Percentiles rank a stretch among this genome's conserved stretches.
Conservation (phyloP, 2,797 vertebrate species). For the Sciurus carolinensis region DNA sequence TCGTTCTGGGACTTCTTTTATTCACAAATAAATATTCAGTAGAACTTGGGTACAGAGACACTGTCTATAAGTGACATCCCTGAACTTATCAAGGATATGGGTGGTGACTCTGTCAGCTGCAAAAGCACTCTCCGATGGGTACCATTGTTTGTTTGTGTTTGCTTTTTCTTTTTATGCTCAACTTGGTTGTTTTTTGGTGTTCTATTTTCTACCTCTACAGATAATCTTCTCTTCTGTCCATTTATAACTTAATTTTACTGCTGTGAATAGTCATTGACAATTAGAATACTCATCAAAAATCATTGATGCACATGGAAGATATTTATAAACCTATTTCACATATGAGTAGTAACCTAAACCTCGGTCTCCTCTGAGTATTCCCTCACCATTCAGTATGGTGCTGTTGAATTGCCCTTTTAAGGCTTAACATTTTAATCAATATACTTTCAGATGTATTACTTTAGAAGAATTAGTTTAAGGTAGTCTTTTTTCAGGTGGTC, state of each 20-base stretch:
- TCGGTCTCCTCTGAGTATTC: background rate
- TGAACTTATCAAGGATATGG: conserved; percentile 16
- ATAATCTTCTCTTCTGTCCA: background rate
- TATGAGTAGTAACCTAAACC: background rate
- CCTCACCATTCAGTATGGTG: background rate
- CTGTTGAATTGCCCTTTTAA: background rate
- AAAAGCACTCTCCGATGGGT: background rate
- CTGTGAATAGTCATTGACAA: conserved; percentile 1
- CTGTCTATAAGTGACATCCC: background rate
- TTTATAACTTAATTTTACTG: conserved; percentile 37
- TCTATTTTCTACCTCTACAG: background rate
- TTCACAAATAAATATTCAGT: conserved; percentile 13
- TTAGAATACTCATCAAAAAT: conserved; percentile 30
- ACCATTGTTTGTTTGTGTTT: background rate
- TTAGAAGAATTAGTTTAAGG: conserved; percentile 41
- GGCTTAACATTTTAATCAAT: conserved; percentile 25
- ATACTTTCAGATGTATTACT: conserved; percentile 23
- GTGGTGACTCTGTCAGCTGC: background rate
- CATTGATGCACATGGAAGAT: background rate
- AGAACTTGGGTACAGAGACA: conserved; percentile 57
- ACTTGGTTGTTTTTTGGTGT: background rate
- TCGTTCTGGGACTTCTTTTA: background rate
- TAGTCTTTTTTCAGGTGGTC: conserved; percentile 1
- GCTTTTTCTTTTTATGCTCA: background rate
- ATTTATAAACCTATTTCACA: background rate